Percentiles rank a stretch among this genome's conserved stretches.
phyloP scores from a whole-genome alignment of 2,113 vertebrate genomes.

The Plecturocebus donacophilus region DNA sequence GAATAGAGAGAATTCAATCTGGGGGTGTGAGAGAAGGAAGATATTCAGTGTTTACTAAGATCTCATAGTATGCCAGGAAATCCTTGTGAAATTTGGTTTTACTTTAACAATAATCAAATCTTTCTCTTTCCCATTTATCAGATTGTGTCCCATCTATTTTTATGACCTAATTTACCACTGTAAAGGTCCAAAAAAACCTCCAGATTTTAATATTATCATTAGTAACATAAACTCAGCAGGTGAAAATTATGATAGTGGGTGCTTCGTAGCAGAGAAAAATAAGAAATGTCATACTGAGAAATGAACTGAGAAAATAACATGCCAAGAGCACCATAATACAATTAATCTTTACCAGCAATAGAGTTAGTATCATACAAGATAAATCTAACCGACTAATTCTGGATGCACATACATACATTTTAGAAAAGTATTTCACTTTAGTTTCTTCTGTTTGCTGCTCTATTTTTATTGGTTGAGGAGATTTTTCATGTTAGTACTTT shows the following conservation, averaged over 20 bases:
- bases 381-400: constrained; percentile 81
- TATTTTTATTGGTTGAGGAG: constrained; percentile 59
- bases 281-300: constrained; percentile 83
- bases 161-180: constrained; percentile 68
- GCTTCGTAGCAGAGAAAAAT: constrained; percentile 81
- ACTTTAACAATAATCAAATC: constrained; percentile 53
- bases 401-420: constrained; percentile 74
- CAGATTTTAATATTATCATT: constrained; percentile 78
- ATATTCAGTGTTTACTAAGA: background rate
- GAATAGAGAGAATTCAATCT: background rate
- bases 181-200: constrained; percentile 65
- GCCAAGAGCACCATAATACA: constrained; percentile 78
- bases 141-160: constrained; percentile 34
- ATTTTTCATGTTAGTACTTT: constrained; percentile 67
- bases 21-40: background rate
- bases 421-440: constrained; percentile 56
- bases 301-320: constrained; percentile 83
- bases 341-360: constrained; percentile 82
- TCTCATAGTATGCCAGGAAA: background rate
- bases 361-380: constrained; percentile 75
- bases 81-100: constrained; percentile 8
- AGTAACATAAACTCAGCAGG: constrained; percentile 83
- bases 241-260: constrained; percentile 82
- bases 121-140: constrained; percentile 42
- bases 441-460: constrained; percentile 64